Evolutionary conservation across 2,797 vertebrate genomes (phyloP), one percentile per base, ranked within the genome.

Genomic region (Argentina silus): DNA sequence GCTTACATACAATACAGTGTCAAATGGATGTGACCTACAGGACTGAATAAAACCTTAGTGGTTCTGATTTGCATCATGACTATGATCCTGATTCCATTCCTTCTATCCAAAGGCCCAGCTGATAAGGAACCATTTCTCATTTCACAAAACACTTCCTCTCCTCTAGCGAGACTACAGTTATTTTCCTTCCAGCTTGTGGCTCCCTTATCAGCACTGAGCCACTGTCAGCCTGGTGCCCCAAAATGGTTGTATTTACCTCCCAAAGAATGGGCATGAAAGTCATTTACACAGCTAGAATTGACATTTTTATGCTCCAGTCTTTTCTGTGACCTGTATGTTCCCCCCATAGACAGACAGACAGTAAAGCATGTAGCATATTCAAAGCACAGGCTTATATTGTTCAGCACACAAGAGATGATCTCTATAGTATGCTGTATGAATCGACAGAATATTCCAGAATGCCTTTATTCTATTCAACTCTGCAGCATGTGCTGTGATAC

Each of bases 151-250:
- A 15, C 51, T 60, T 76, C 23, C 47, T 50, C 76, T 86, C 45
- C 56, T 27, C 73, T 56, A 56, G 50, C 57, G 75, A 80, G 74
- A 83, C 81, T 82, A 78, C 78, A 75, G 78, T 83, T 80, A 63
- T 81, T 74, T 74, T 74, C 70, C 47, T 75, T 78, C 60, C 45
- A 73, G 73, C 67, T 17, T 12, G 2, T 50, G 82, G 72, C 67
- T 85, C 9, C 47, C 76, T 89, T 86, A 85, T 87, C 84, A 83
- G 79, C 70, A 9, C 67, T 67, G 74, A 85, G 79, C 76, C 79
- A 78, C 71, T 17, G 82, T 77, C 84, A 79, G 60, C 76, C 68
- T 80, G 71, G 65, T 63, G 70, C 81, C 79, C 76, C 73, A 75
- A 85, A 89, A 88, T 80, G 75, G 75, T 74, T 73, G 76, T 75